phyloP scores from a whole-genome alignment of 2,113 vertebrate species.

The Tenrec ecaudatus region DNA sequence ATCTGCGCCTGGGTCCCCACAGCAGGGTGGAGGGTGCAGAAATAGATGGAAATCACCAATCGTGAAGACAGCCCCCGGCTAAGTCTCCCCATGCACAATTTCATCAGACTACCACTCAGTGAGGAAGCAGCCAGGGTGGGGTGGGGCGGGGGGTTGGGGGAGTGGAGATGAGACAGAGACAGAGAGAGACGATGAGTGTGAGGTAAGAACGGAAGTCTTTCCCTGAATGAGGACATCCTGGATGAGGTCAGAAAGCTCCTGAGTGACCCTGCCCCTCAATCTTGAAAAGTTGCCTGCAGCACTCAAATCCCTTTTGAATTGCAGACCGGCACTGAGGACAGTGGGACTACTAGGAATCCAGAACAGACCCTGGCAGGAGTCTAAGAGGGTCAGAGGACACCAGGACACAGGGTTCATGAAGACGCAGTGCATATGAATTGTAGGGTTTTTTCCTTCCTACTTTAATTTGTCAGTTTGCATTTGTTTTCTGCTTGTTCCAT shows the following conservation, averaged over 20 bases:
- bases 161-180: neutral
- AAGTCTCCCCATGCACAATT: neutral
- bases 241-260: neutral
- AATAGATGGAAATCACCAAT: neutral
- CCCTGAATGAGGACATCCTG: neutral
- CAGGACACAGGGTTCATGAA: neutral
- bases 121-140: too few relatives aligned
- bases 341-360: neutral
- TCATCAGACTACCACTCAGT: too few relatives aligned
- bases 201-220: neutral
- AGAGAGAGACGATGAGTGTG: neutral
- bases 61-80: fast-evolving
- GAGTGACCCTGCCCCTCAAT: neutral
- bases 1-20: neutral
- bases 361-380: neutral
- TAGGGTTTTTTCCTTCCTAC: neutral
- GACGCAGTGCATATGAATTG: neutral
- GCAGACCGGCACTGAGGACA: neutral
- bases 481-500: neutral
- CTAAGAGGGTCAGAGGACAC: neutral
- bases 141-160: neutral
- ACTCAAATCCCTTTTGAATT: neutral
- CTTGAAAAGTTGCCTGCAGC: neutral
- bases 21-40: too few relatives aligned
- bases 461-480: neutral